These are phyloP conservation scores for Phoebastria nigripes DNA, from an alignment of 2,797 vertebrate genomes.

Conservation along the genomic window DNA sequence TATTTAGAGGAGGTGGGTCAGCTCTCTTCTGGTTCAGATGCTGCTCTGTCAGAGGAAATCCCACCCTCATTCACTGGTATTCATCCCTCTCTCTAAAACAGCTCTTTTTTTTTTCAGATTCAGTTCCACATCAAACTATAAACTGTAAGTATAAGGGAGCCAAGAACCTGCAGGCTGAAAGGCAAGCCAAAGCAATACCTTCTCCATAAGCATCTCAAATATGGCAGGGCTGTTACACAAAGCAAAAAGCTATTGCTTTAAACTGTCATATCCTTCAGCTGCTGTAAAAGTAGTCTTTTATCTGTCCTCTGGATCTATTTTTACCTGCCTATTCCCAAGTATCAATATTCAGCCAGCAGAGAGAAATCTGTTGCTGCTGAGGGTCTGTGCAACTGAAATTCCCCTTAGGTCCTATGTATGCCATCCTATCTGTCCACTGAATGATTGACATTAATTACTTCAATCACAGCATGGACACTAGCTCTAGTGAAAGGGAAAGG, in stretches of 20 bases:
- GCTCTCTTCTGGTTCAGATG: not conserved
- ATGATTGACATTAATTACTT: conserved; percentile 58
- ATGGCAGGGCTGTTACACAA: not conserved
- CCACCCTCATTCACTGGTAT: not conserved
- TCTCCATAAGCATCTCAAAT: not conserved
- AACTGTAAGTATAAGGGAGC: conserved; percentile 17
- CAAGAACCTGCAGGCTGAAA: conserved; percentile 23
- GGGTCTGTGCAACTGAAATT: not conserved
- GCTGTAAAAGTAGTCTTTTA: conserved; percentile 29
- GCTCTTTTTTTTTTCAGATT: not conserved
- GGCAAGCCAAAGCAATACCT: conserved; percentile 18
- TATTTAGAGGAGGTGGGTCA: not conserved
- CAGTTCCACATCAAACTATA: not conserved
- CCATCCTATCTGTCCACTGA: not conserved
- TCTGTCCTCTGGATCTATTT: conserved; percentile 40
- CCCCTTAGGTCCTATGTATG: not conserved
- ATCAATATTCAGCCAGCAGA: not conserved
- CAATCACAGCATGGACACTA: conserved; percentile 36
- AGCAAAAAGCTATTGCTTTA: conserved; percentile 37
- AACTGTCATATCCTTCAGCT: conserved; percentile 32
- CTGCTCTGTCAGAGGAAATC: not conserved
- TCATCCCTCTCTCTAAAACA: not conserved
- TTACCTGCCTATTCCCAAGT: conserved; percentile 8
- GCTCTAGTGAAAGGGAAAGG: not conserved
- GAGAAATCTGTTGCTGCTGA: conserved; percentile 17